Conservation (phyloP, 2,888 invertebrate species). For the Corbicula japonica region DNA sequence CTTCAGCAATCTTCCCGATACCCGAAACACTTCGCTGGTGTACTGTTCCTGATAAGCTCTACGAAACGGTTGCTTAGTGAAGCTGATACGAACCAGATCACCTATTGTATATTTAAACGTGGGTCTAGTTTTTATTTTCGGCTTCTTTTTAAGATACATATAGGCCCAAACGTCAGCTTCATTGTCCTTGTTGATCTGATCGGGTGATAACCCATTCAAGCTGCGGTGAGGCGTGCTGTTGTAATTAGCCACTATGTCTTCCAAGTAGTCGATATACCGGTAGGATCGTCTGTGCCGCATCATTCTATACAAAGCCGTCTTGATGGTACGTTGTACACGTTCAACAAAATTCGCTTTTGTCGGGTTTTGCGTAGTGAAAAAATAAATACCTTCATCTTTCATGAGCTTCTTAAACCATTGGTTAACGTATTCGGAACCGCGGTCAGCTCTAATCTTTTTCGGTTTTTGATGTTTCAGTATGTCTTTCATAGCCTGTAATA, state of each 20-base stretch:
- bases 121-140: conserved; percentile 18
- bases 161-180: conserved; percentile 51
- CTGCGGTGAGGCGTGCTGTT: conserved; percentile 42
- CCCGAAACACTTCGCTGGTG: conserved; percentile 48
- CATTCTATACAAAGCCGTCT: conserved; percentile 14
- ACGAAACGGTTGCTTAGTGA: conserved; percentile 39
- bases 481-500: conserved; percentile 28
- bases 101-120: conserved; percentile 33
- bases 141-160: conserved; percentile 33
- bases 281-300: conserved; percentile 36
- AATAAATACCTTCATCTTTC: conserved; percentile 27
- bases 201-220: conserved; percentile 37
- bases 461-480: conserved; percentile 22
- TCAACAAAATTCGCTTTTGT: conserved; percentile 34
- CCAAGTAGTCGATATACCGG: conserved; percentile 29
- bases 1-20: conserved; percentile 21
- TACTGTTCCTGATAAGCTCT: conserved; percentile 49
- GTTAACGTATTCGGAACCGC: conserved; percentile 34
- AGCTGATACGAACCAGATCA: conserved; percentile 41
- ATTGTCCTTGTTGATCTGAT: conserved; percentile 32
- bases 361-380: conserved; percentile 37
- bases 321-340: conserved; percentile 32
- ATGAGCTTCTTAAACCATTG: too few species aligned
- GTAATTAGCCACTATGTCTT: conserved; percentile 26
- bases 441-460: conserved; percentile 19